Conservation (phyloP, 2,797 vertebrate species). For the Gallinago solitaria region DNA sequence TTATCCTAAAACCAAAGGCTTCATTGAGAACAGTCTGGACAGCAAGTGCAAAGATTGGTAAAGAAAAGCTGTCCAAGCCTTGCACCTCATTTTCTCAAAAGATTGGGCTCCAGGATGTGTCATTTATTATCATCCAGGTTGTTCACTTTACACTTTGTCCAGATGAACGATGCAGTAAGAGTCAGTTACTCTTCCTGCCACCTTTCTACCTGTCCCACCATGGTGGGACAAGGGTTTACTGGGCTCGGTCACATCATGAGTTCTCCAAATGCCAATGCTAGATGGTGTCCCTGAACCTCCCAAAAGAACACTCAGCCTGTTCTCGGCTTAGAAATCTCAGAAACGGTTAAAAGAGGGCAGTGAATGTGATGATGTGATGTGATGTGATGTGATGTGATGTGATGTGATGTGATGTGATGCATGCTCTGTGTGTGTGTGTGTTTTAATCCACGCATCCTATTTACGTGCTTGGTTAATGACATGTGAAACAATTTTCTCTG, state of each 20-base stretch:
- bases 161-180: rapidly evolving
- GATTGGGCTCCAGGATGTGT: background rate
- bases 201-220: background rate
- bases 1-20: background rate
- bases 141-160: rapidly evolving
- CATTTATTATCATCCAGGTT: background rate
- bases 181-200: rapidly evolving
- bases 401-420: background rate
- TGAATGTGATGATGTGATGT: background rate
- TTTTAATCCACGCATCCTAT: background rate
- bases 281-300: slow-evolving; percentile 45
- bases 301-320: rapidly evolving
- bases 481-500: background rate
- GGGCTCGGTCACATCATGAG: background rate
- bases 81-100: background rate
- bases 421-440: background rate
- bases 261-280: slow-evolving; percentile 19
- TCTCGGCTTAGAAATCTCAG: background rate
- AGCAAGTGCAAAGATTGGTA: background rate
- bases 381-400: background rate
- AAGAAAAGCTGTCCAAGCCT: background rate
- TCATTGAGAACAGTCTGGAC: background rate
- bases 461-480: background rate
- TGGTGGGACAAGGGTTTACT: background rate
- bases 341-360: background rate